phyloP scores from a whole-genome alignment of 2,113 vertebrate species.

The Oenanthe melanoleuca region DNA sequence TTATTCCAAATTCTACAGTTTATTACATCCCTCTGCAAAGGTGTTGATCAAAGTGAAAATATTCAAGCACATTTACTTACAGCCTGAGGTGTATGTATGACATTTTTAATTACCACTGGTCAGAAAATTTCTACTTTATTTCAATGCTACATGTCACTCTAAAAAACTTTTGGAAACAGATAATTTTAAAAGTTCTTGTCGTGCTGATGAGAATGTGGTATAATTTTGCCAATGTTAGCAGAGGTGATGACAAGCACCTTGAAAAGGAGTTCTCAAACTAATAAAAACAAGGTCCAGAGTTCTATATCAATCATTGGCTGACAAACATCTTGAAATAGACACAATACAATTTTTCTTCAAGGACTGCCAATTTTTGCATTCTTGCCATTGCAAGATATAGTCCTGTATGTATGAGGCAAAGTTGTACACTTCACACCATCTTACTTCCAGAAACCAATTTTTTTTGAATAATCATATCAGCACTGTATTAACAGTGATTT shows the following conservation, averaged over 20 bases:
- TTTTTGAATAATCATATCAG: background rate
- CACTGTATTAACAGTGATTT: background rate
- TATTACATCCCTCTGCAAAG: background rate
- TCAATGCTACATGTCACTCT: background rate
- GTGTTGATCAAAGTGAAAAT: background rate
- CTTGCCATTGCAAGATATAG: background rate
- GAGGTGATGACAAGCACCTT: background rate
- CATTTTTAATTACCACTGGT: background rate
- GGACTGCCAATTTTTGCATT: background rate
- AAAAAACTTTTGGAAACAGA: background rate
- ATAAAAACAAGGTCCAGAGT: background rate
- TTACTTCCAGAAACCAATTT: background rate
- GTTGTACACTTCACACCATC: background rate
- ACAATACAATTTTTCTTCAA: background rate
- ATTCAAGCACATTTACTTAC: background rate
- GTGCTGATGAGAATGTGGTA: background rate
- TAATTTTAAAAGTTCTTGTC: background rate
- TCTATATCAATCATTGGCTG: background rate
- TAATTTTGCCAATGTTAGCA: background rate
- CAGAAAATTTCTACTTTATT: background rate
- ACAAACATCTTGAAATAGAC: background rate
- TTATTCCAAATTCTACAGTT: background rate
- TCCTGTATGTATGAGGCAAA: background rate
- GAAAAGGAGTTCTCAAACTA: background rate
- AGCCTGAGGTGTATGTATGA: background rate